phyloP scores from a whole-genome alignment of 2,797 vertebrate genomes.

The Aselliscus stoliczkanus region DNA sequence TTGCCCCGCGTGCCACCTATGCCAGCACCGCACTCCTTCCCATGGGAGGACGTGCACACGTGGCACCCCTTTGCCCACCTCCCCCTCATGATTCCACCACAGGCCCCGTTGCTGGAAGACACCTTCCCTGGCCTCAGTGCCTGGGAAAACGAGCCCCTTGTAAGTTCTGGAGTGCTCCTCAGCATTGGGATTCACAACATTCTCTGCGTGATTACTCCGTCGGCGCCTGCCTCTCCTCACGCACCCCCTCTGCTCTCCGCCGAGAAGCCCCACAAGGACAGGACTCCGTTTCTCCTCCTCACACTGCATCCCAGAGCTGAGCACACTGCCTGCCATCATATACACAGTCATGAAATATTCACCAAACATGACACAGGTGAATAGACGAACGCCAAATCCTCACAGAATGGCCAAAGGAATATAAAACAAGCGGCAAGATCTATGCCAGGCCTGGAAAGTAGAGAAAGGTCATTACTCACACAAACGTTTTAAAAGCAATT shows the following conservation, averaged over 20 bases:
- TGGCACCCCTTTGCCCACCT: background rate
- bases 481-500: background rate
- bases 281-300: background rate
- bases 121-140: background rate
- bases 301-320: background rate
- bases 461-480: background rate
- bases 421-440: background rate
- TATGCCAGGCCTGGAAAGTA: background rate
- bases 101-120: background rate
- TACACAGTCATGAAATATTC: background rate
- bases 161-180: background rate
- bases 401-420: background rate
- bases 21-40: background rate
- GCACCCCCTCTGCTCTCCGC: background rate
- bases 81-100: background rate
- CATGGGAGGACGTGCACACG: rapidly evolving
- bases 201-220: no score
- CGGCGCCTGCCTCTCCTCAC: background rate
- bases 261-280: background rate
- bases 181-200: background rate
- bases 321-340: background rate
- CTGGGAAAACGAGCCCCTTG: rapidly evolving
- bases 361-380: background rate
- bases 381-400: background rate
- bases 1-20: background rate